A percentile compares a stretch with the other conserved stretches of the same genome.
Conservation (phyloP, 2,888 invertebrate species). For the Dryocosmus kuriphilus region DNA sequence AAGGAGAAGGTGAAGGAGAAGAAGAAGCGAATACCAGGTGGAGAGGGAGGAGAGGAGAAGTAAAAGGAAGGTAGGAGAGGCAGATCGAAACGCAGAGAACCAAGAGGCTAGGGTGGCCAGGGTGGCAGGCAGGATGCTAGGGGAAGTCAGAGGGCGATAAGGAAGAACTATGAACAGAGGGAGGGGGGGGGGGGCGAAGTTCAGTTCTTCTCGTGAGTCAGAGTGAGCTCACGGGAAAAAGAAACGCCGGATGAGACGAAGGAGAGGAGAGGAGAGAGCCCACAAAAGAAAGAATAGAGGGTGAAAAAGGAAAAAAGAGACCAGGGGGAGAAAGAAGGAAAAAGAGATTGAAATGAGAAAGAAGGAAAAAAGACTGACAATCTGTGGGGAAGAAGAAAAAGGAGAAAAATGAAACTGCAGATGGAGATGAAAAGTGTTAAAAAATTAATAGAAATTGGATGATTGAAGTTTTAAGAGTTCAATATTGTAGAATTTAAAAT, state of each 20-base stretch:
- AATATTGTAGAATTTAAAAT: neutral
- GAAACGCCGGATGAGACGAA: slow-evolving; percentile 44
- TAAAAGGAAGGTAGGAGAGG: slow-evolving; percentile 56
- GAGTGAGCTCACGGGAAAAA: slow-evolving; percentile 51
- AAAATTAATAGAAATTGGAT: no score
- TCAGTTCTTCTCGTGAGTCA: slow-evolving; percentile 35
- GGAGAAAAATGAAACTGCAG: slow-evolving; percentile 37
- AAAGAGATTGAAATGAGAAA: slow-evolving; percentile 40
- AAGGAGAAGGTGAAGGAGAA: slow-evolving; percentile 28
- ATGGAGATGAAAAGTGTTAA: neutral
- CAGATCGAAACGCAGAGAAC: slow-evolving; percentile 59
- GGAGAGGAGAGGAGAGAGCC: slow-evolving; percentile 42
- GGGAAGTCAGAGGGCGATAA: slow-evolving; percentile 54
- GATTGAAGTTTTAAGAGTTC: neutral
- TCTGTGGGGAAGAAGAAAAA: slow-evolving; percentile 50
- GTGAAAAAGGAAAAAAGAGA: slow-evolving; percentile 38
- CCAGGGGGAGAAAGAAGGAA: slow-evolving; percentile 35
- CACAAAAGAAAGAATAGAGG: slow-evolving; percentile 45
- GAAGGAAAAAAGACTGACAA: slow-evolving; percentile 3
- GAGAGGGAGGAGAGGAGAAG: slow-evolving; percentile 46
- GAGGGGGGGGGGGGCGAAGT: slow-evolving; percentile 45
- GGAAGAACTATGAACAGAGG: slow-evolving; percentile 50
- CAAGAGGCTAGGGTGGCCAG: slow-evolving; percentile 58
- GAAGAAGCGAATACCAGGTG: slow-evolving; percentile 24
- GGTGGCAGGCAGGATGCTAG: slow-evolving; percentile 58